Percentiles rank a stretch among this genome's conserved stretches.
These are phyloP conservation scores for Eriocheir sinensis DNA, from an alignment of 1,140 invertebrate genomes.

Conservation along the genomic window DNA sequence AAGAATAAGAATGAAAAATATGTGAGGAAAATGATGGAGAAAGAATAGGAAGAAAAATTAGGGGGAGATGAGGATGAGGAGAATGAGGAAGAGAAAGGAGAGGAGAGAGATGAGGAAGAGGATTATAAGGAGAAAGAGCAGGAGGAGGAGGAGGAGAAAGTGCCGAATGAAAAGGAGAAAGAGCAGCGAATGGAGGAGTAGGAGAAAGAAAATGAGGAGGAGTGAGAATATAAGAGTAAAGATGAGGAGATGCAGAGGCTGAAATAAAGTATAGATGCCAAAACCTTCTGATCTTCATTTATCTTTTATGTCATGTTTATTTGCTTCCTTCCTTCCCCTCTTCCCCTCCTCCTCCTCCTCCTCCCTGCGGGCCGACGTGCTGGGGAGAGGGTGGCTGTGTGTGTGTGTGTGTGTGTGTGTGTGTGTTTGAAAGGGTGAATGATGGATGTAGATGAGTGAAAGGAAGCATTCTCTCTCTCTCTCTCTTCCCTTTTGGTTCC, in stretches of 20 bases:
- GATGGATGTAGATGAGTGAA: no score
- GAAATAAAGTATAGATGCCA: not conserved
- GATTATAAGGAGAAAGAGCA: not conserved
- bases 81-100: not conserved
- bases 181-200: not conserved
- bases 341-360: not conserved
- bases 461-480: no score
- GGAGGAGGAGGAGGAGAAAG: not conserved
- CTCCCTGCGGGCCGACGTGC: no score
- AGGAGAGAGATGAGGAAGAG: not conserved
- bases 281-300: not conserved
- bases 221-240: no score
- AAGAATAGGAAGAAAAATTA: no score
- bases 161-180: not conserved
- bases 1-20: no score
- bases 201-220: no score
- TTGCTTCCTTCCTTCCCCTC: not conserved
- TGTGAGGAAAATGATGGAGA: no score
- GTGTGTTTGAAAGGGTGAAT: not conserved
- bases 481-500: no score
- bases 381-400: not conserved
- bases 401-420: conserved; percentile 22
- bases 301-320: not conserved
- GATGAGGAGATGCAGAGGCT: not conserved
- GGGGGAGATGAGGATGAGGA: not conserved